Evolutionary conservation across 2,888 invertebrate genomes (phyloP).

Genomic region (Tinea trinotella): DNA sequence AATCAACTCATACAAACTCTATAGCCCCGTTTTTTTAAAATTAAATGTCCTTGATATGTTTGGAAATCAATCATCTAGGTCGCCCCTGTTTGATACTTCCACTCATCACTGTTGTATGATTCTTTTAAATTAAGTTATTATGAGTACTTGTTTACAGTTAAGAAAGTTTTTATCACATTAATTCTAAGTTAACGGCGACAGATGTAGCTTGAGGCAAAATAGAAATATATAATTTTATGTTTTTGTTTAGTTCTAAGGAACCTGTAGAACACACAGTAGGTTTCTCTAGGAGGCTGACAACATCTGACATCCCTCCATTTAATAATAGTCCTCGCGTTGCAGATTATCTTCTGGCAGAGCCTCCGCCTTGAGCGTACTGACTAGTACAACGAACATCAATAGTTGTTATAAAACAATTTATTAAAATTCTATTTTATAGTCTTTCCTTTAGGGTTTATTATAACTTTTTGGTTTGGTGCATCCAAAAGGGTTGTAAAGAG

Average conservation of each 20-base stretch:
- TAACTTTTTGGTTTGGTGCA: too few species aligned
- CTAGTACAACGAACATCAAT: neutral
- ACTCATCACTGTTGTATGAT: too few species aligned
- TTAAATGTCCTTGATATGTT: too few species aligned
- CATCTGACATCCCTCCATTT: conserved; percentile 54
- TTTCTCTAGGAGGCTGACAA: conserved; percentile 10
- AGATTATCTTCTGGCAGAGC: conserved; percentile 53
- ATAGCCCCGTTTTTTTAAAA: too few species aligned
- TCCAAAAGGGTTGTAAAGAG: neutral
- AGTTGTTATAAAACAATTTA: too few species aligned
- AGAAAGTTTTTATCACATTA: neutral
- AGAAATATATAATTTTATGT: conserved; percentile 9
- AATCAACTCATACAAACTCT: too few species aligned
- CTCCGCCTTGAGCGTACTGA: conserved; percentile 49
- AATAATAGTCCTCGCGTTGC: conserved; percentile 55
- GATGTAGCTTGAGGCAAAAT: neutral
- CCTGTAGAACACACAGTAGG: conserved; percentile 13
- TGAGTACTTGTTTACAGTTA: neutral
- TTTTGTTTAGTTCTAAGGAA: neutral
- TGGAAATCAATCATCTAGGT: too few species aligned
- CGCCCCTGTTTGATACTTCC: too few species aligned
- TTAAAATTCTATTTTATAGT: too few species aligned
- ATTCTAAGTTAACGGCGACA: neutral
- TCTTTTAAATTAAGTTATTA: too few species aligned
- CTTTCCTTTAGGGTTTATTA: too few species aligned